These are phyloP conservation scores for Arctopsyche grandis DNA, from an alignment of 1,140 invertebrate species.

Conservation along the genomic window DNA sequence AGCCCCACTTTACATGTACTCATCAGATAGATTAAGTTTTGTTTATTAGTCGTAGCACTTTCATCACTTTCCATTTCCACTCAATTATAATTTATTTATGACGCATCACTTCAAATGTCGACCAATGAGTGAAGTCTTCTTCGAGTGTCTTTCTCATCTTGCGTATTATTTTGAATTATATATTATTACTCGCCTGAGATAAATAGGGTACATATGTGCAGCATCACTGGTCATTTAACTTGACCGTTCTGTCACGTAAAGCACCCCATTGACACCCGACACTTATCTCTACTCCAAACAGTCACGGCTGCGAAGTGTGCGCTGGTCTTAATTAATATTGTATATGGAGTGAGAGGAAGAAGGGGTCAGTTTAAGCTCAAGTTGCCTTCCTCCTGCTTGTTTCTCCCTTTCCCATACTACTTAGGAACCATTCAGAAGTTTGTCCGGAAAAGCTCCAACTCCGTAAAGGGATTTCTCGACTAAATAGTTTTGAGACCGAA, in stretches of 20 bases:
- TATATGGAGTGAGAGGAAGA: neutral
- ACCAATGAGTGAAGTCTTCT: too few relatives aligned
- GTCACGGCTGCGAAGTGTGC: constrained; percentile 1
- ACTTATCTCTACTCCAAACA: neutral
- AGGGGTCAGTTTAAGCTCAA: neutral
- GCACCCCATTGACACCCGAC: neutral
- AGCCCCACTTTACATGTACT: too few relatives aligned
- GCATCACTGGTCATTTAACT: neutral
- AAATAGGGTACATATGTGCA: neutral
- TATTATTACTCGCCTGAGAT: neutral
- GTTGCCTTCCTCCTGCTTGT: neutral
- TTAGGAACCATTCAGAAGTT: neutral
- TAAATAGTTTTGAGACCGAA: neutral
- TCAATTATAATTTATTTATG: too few relatives aligned
- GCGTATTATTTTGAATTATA: too few relatives aligned
- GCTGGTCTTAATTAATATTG: neutral
- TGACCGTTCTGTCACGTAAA: neutral
- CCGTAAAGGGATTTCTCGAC: neutral
- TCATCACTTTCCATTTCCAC: too few relatives aligned
- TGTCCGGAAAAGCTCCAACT: neutral
- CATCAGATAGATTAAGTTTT: too few relatives aligned
- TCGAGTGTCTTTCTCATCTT: too few relatives aligned
- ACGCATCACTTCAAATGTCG: too few relatives aligned
- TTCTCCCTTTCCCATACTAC: neutral
- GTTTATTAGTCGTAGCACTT: too few relatives aligned